Percentiles rank a stretch among this genome's conserved stretches.
Evolutionary conservation across 2,797 vertebrate genomes (phyloP).

Genomic region (Danionella dracula): DNA sequence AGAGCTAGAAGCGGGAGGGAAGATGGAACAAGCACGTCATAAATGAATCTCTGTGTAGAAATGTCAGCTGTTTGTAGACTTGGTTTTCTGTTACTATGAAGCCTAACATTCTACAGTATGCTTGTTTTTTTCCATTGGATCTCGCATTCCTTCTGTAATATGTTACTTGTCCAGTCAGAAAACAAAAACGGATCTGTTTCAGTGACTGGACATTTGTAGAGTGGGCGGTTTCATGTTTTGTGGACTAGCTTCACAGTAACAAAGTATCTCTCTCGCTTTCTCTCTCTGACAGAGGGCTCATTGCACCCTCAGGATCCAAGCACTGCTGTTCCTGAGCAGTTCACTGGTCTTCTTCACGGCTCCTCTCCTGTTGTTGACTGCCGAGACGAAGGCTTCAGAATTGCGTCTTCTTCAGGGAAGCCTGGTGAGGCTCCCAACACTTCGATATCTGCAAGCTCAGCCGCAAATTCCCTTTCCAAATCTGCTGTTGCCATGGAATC

Average conservation of each 20-base stretch:
- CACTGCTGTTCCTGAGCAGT: constrained; percentile 84
- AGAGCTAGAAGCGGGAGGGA: too few relatives aligned
- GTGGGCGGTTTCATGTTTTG: constrained; percentile 70
- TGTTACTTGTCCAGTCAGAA: constrained; percentile 46
- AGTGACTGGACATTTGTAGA: constrained; percentile 50
- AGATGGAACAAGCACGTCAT: too few relatives aligned
- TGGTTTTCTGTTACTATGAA: constrained; percentile 77
- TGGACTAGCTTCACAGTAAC: constrained; percentile 36
- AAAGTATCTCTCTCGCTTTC: background rate
- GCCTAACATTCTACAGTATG: background rate
- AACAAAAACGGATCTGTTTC: constrained; percentile 87
- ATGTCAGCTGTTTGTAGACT: constrained; percentile 59
- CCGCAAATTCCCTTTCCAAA: too few relatives aligned
- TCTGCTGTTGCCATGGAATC: constrained; percentile 61
- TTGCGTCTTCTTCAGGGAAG: too few relatives aligned
- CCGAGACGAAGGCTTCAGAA: too few relatives aligned
- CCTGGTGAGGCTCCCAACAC: too few relatives aligned
- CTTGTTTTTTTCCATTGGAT: constrained; percentile 20
- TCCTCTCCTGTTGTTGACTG: constrained; percentile 92
- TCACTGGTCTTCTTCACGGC: constrained; percentile 93
- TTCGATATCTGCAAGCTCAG: too few relatives aligned
- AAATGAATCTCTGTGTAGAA: constrained; percentile 47
- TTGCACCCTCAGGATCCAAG: constrained; percentile 8
- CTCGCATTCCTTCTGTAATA: constrained; percentile 44
- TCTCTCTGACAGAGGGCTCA: too few relatives aligned